Percentiles rank a stretch among this genome's conserved stretches.
Evolutionary conservation across 2,113 vertebrate genomes (phyloP).

Genomic region (Gymnobelideus leadbeateri): DNA sequence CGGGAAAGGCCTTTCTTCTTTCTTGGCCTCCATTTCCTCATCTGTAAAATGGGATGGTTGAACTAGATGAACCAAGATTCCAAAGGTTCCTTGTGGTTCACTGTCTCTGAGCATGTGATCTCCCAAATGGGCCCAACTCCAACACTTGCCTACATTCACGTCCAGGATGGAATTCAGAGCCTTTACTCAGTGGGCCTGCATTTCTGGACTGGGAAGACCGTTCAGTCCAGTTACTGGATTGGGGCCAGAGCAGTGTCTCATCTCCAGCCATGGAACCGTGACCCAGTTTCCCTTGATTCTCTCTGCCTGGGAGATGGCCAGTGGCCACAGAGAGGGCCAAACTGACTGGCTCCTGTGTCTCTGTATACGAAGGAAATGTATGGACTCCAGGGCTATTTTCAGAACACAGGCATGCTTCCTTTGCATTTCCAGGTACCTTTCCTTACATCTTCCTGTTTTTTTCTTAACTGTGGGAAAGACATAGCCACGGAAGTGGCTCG

Average conservation of each 20-base stretch:
- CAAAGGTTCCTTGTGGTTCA: not conserved
- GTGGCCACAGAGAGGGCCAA: not conserved
- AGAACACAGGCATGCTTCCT: not conserved
- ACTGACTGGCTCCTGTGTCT: not conserved
- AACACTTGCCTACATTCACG: not conserved
- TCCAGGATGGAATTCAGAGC: not conserved
- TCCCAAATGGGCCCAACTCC: not conserved
- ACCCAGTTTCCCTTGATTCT: conserved; percentile 5
- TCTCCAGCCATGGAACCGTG: not conserved
- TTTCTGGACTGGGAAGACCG: not conserved
- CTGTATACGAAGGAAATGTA: not conserved
- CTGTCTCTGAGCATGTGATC: not conserved
- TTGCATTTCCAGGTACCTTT: conserved; percentile 2
- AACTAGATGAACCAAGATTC: not conserved
- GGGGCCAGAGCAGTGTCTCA: not conserved
- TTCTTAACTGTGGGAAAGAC: conserved; percentile 5
- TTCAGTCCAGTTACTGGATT: not conserved
- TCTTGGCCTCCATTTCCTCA: not conserved
- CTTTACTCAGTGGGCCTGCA: not conserved
- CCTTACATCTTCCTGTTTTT: conserved; percentile 6
- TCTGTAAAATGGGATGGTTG: not conserved
- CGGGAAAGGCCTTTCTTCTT: not conserved
- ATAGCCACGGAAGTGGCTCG: not conserved
- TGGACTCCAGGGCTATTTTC: not conserved
- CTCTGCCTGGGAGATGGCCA: not conserved